These are phyloP conservation scores for Balearica regulorum DNA, from an alignment of 2,797 vertebrate species.

Conservation along the genomic window DNA sequence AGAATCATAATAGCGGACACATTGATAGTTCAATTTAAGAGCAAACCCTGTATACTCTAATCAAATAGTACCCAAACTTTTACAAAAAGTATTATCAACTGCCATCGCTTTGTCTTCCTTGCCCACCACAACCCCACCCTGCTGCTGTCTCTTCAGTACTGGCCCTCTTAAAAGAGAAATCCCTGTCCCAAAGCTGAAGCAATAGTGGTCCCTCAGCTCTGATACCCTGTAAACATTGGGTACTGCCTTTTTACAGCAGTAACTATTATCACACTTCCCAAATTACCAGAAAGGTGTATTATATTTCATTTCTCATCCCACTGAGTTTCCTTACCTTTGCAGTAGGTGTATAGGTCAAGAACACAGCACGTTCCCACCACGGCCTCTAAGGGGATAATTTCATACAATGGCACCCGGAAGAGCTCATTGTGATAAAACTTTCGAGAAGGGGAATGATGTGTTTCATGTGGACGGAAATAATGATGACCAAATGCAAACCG, in stretches of 20 bases:
- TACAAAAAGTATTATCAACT: not conserved
- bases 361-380: slow-evolving; percentile 96
- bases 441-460: slow-evolving; percentile 87
- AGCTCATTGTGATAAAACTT: slow-evolving; percentile 97
- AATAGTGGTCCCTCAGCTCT: rapidly evolving
- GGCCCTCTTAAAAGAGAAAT: not conserved
- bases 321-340: slow-evolving; percentile 83
- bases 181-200: too few species aligned
- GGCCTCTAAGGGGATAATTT: slow-evolving; percentile 96
- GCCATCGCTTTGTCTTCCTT: not conserved
- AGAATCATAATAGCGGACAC: not conserved
- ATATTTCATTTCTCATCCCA: not conserved
- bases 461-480: slow-evolving; percentile 98
- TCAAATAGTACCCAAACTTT: not conserved
- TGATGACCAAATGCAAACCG: slow-evolving; percentile 98
- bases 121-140: not conserved
- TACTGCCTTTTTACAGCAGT: not conserved
- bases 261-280: not conserved
- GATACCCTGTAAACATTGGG: not conserved
- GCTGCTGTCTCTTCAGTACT: not conserved
- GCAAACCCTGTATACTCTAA: not conserved
- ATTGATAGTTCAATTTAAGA: not conserved
- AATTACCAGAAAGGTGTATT: rapidly evolving
- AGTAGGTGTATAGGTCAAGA: slow-evolving; percentile 94
- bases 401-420: slow-evolving; percentile 94